Evolutionary conservation across 2,888 invertebrate genomes (phyloP), one percentile per base, ranked within the genome.

Genomic region (Lamellibrachia columna): DNA sequence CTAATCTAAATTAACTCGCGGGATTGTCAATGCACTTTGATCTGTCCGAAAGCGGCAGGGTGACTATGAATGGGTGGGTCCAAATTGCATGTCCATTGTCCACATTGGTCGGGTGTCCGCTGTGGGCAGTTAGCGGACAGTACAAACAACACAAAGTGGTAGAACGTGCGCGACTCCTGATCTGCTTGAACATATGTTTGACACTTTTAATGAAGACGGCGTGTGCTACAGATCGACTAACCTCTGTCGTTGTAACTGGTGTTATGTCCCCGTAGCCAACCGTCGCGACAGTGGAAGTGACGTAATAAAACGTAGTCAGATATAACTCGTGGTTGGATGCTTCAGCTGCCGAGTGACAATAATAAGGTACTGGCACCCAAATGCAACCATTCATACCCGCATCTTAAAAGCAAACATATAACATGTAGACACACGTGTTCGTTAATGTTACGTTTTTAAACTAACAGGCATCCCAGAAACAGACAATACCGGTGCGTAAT

Each of bases 251-350:
- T 15, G 91, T 92, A 52, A 53, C 52, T 9, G 94, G 93, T 52
- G 52, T 75, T 28, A 94, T 93, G 90, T 94, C 94, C 15, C 94
- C 94, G 60, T 94, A 94, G 7, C 94, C 94, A n/a, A 94, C 94
- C 90, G 94, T 93, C 40, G 93, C 92, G 53, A 93, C 53, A 2
- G 94, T 93, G 9, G 93, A 92, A 11, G 93, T 92, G 52, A 93
- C 94, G 93, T 93, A 94, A 93, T 94, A 94, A 40, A 94, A 22
- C n/a, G 93, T 93, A 75, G 92, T 92, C 15, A 93, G 92, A 58
- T 93, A 94, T 15, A 91, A 40, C 52, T 90, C 90, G 8, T n/a
- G 7, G 22, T 28, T 28, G 52, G 60, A 52, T 2, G 90, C 22
- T 52, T 60, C 55, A 40, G 15, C 92, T 92, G 90, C n/a, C 90